Evolutionary conservation across 1,140 invertebrate species (phyloP), one percentile per base, ranked within the genome.

Genomic region (Metopolophium dirhodum): DNA sequence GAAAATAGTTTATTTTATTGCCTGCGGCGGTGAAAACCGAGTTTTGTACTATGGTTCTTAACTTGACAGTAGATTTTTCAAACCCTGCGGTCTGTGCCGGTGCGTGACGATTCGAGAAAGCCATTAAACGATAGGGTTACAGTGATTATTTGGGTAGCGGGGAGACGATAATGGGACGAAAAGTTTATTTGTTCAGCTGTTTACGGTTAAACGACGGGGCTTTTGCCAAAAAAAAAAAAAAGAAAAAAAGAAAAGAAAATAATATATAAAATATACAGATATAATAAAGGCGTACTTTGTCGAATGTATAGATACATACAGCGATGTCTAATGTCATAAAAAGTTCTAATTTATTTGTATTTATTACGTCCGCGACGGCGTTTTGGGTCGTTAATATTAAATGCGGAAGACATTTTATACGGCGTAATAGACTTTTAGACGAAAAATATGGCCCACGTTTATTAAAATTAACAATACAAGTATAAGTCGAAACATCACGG

Each of bases 51-150:
- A 89, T 57, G 37, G 49, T 89, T 37, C 54, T 26, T 37, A 89
- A 57, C 49, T 54, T 57, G 87, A 89, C 49, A 54, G 88, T 89
- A n/a, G 88, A 89, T 89, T 89, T 89, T 89, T 89, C n/a, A 89
- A 54, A 57, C n/a, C n/a, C 88, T 57, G 86, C 88, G 88, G 49
- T 89, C 35, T 37, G 35, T 89, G 11, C 88, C 88, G 49, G 88
- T 57, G 88, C 88, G 88, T 89, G 88, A 89, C 88, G 88, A 89
- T 89, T 89, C 88, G 35, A 89, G 49, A 89, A 89, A 89, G 88
- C 88, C 88, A 89, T 89, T 89, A 89, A 89, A 57, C 88, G 88
- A 89, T 89, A 89, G 88, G 88, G 88, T 89, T 89, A 89, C 88
- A 89, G 88, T 89, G 88, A 89, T 89, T 89, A 89, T 89, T 89